phyloP scores from a whole-genome alignment of 2,888 invertebrate species.

The Xestia ashworthii region DNA sequence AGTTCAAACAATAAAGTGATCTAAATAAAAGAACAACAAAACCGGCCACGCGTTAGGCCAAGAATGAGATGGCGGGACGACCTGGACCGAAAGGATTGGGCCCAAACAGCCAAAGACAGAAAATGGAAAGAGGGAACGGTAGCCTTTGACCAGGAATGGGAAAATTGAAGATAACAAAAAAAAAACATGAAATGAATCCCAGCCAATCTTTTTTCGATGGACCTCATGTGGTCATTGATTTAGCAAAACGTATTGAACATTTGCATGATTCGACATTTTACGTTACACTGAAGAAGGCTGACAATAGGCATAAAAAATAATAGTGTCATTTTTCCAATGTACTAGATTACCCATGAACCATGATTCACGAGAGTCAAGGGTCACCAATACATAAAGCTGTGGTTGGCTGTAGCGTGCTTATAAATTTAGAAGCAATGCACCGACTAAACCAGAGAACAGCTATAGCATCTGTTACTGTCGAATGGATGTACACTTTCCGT shows the following conservation, averaged over 20 bases:
- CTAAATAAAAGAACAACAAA: not conserved
- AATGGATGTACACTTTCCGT: not conserved
- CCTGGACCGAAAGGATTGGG: too few relatives aligned
- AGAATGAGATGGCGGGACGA: too few relatives aligned
- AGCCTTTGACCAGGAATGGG: too few relatives aligned
- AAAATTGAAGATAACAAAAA: too few relatives aligned
- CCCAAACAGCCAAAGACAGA: too few relatives aligned
- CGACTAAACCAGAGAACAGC: not conserved
- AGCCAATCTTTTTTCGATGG: not conserved
- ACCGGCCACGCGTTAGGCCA: too few relatives aligned
- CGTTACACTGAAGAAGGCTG: not conserved
- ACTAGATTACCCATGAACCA: not conserved
- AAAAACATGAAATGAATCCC: not conserved
- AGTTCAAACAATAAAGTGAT: not conserved
- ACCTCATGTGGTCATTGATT: not conserved
- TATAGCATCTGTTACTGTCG: not conserved
- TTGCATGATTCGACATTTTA: not conserved
- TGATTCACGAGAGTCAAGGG: not conserved
- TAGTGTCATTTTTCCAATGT: constrained; percentile 20
- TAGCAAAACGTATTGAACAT: not conserved
- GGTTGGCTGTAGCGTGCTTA: not conserved
- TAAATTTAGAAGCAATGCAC: not conserved
- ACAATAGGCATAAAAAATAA: constrained; percentile 12
- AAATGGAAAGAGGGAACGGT: too few relatives aligned
- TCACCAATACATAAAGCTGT: not conserved